A percentile compares a stretch with the other conserved stretches of the same genome.
Conservation (phyloP, 2,797 vertebrate genomes). For the Thunnus albacares region DNA sequence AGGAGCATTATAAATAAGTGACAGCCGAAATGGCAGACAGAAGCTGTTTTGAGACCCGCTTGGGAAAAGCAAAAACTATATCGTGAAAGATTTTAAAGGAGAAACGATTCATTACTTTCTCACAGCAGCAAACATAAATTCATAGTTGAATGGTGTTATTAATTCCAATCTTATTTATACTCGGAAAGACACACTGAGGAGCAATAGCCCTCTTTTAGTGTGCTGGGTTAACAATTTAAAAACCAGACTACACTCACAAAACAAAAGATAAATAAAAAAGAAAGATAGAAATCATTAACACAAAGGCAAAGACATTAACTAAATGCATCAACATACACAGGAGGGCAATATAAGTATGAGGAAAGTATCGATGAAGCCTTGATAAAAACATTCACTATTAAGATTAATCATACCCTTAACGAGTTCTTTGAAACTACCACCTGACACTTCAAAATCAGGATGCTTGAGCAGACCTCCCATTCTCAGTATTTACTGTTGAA, state of each 20-base stretch:
- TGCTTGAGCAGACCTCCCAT: neutral
- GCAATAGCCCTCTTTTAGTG: constrained; percentile 1
- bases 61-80: constrained; percentile 8
- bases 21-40: constrained; percentile 11
- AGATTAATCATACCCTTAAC: constrained; percentile 16
- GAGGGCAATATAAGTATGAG: neutral
- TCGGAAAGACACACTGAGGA: constrained; percentile 22
- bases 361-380: neutral
- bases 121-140: constrained; percentile 1
- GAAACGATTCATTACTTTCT: constrained; percentile 23
- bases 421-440: neutral
- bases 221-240: neutral
- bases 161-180: constrained; percentile 3
- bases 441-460: neutral
- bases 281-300: neutral
- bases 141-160: constrained; percentile 18
- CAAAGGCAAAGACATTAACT: neutral
- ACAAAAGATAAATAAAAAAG: neutral
- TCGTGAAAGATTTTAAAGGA: neutral
- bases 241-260: neutral
- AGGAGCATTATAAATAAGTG: neutral
- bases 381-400: neutral
- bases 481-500: neutral
- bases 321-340: neutral
- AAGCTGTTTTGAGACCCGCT: constrained; percentile 9